Base-by-base conservation (phyloP, 1,140 invertebrate species). In the Drosophila fuyamai region DNA sequence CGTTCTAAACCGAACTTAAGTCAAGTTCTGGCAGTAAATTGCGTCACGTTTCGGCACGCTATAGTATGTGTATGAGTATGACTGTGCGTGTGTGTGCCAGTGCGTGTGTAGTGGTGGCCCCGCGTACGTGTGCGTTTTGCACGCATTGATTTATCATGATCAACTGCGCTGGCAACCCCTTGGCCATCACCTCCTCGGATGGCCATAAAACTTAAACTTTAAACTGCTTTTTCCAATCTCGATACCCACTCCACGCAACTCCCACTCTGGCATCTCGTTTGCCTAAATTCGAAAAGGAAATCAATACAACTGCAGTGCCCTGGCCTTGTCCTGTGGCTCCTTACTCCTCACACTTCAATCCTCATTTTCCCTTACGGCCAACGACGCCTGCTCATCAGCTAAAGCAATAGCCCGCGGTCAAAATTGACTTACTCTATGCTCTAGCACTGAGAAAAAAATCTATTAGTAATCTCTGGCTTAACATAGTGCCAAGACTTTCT, bases 101-200 rank as follows among this genome's bases (percentile, higher is more conserved):
- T 51, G 58, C 27, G 36, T 54, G 35, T 68, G 54, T 77, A 56
- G 65, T 68, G 32, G 55, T 62, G 38, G 54, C n/a, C 65, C 50
- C 61, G 40, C 81, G 84, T 89, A 89, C 84, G 84, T 89, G 84
- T 89, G 84, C 81, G 84, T 90, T 89, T 88, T 89, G 76, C 81
- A 89, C 84, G 84, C 84, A 89, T 89, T 89, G 84, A 89, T 89
- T 89, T 89, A 89, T 89, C 84, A 89, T 89, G 84, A 89, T 89
- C 84, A 89, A 86, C 79, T 86, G 73, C 32, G 23, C 27, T n/a
- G 78, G 79, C 76, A 79, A 83, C 80, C 76, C 80, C 81, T 79
- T 83, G 50, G 59, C 46, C 46, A 48, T 27, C 35, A 40, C n/a
- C 35, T 38, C 13, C 58, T 16, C 40, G 27, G 56, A 73, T 50